Evolutionary conservation across 2,888 invertebrate species (phyloP), one percentile per base, ranked within the genome.

Genomic region (Cetonia aurata): DNA sequence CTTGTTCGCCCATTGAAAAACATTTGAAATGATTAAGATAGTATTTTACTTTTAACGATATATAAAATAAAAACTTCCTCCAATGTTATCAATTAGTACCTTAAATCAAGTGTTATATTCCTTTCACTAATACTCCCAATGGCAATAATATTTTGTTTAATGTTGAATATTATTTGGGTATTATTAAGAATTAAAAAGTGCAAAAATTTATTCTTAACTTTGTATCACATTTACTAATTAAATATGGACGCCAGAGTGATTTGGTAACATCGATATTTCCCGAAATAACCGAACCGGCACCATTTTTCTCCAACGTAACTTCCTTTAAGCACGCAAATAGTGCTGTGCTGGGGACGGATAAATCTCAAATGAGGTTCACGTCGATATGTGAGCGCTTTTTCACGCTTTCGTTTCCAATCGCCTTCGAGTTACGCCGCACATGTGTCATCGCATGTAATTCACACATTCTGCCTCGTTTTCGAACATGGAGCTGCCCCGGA

Each of bases 401-500:
- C 37, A 25, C 33, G 50, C 8, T 41, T 37, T 37, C 33, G 17
- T 33, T 12, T 50, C 50, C 52, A 65, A 52, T 52, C 50, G 50
- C 62, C 31, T 31, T 37, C 17, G 37, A 65, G 19, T 50, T 19
- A 33, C 33, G 37, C 33, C 37, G 50, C 62, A 62, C 46, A 50
- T 62, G 62, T 52, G 48, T 41, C 50, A 33, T 65, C 50, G 62
- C 62, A 52, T 65, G 62, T 65, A 65, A 50, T 65, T 52, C 62
- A 50, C 62, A 65, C 62, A 65, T 65, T 65, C 62, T 44, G 19
- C 42, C 17, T 25, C 17, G 25, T 44, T 60, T 46, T 31, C 44
- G 46, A 46, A 25, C 46, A 8, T 37, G 6, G 37, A 50, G 17
- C 15, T 50, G 15, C 50, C 62, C 6, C 50, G n/a, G 33, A 17